Evolutionary conservation across 2,888 invertebrate species (phyloP).

Genomic region (Lithophane ornitopus): DNA sequence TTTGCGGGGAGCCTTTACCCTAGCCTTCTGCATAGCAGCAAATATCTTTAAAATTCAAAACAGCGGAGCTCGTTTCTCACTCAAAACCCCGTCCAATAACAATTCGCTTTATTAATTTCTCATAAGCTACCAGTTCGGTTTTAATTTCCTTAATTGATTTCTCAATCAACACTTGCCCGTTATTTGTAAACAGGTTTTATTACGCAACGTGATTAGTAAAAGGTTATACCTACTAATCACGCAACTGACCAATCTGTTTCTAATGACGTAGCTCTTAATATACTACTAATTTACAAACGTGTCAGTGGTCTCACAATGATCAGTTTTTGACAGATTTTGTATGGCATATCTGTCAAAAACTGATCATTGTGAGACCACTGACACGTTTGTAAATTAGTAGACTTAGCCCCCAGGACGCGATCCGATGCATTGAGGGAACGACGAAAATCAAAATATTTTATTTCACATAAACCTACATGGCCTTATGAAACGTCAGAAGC

Average conservation of each 20-base stretch:
- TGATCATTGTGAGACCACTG: too few species aligned
- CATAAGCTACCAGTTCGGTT: conserved; percentile 19
- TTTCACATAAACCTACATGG: too few species aligned
- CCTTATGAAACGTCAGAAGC: too few species aligned
- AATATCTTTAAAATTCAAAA: conserved; percentile 5
- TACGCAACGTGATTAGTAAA: conserved; percentile 40
- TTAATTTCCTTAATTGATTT: conserved; percentile 44
- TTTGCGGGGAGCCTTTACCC: too few species aligned
- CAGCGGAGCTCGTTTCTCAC: background rate
- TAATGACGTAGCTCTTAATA: conserved; percentile 22
- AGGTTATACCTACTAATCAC: conserved; percentile 38
- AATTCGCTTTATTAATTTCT: conserved; percentile 17
- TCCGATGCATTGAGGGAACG: too few species aligned
- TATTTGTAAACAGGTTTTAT: conserved; percentile 43
- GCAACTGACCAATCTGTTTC: conserved; percentile 34
- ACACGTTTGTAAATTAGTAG: too few species aligned
- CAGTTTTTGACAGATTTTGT: too few species aligned
- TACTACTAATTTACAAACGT: too few species aligned
- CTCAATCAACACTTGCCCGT: conserved; percentile 23
- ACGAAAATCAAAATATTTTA: too few species aligned
- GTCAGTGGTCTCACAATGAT: too few species aligned
- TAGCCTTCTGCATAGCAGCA: background rate
- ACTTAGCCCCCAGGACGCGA: too few species aligned
- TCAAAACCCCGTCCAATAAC: conserved; percentile 14
- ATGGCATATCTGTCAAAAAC: too few species aligned